Evolutionary conservation across 2,888 invertebrate species (phyloP), one percentile per base, ranked within the genome.

Genomic region (Cordilura impudica): DNA sequence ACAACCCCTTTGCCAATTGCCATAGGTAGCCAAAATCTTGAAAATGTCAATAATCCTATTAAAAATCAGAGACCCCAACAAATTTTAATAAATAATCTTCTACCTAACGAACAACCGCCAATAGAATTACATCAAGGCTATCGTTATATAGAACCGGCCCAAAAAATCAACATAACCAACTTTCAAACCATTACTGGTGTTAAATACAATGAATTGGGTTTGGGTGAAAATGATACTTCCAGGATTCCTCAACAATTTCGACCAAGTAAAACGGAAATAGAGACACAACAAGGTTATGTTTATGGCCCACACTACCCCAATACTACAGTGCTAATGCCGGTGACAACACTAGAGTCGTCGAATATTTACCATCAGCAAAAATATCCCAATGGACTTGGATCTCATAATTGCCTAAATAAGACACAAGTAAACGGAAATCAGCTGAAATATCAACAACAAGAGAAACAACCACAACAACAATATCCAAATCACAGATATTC

Each of bases 121-220:
- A 23, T 66, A n/a, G 53, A 35, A n/a, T 8, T 69, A 10, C 70
- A 49, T 39, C 70, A 70, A 12, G 70, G 70, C 6, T 70, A 70
- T 60, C 70, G 70, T 43, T 70, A 70, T 39, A 43, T 21, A 39
- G 51, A 58, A 6, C 70, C 70, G 12, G 58, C 70, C 8, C n/a
- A 26, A 21, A 63, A 31, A 21, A 35, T 49, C 5, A 31, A 35
- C 8, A n/a, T 31, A 6, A 14, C 39, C 6, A 23, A 60, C 39
- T 21, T 18, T 12, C 31, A 43, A 35, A 63, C 49, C 2, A 8
- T 51, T 1, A 58, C 60, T 39, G 58, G 49, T 51, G 60, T 70
- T 12, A 26, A 49, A 26, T 70, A 70, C 19, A 70, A 70, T 60
- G 60, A 70, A 43, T 51, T 70, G n/a, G 70, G 70, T 6, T 51